Percentiles rank a stretch among this genome's conserved stretches.
Evolutionary conservation across 1,140 invertebrate species (phyloP).

Genomic region (Dendroctonus ponderosae): DNA sequence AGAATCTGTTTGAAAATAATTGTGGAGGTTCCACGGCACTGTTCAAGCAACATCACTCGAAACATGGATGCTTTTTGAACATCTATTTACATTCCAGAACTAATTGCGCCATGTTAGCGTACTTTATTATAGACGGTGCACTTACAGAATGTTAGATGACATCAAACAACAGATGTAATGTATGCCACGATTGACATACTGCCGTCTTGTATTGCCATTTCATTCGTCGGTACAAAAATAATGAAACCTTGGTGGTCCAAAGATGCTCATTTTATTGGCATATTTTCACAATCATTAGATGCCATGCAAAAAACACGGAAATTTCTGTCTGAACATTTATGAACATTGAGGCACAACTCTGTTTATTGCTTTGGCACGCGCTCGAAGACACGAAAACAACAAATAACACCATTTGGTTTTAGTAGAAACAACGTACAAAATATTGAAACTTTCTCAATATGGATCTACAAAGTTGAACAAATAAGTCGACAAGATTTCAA

Average conservation of each 20-base stretch:
- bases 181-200: conserved; percentile 28
- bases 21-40: conserved; percentile 2
- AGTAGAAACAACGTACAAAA: too few species aligned
- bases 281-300: too few species aligned
- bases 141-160: conserved; percentile 23
- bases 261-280: background rate
- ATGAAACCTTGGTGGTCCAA: conserved; percentile 16
- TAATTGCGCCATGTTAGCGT: conserved; percentile 28
- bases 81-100: conserved; percentile 31
- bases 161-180: conserved; percentile 25
- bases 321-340: too few species aligned
- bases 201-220: conserved; percentile 7
- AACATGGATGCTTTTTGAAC: conserved; percentile 8
- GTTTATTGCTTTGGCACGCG: too few species aligned
- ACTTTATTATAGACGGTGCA: conserved; percentile 21
- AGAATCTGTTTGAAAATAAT: background rate
- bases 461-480: too few species aligned
- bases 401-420: too few species aligned
- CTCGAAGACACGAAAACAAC: too few species aligned
- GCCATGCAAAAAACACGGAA: too few species aligned
- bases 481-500: too few species aligned
- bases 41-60: conserved; percentile 15
- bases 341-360: too few species aligned
- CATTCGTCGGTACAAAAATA: background rate
- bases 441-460: too few species aligned